A percentile compares a stretch with the other conserved stretches of the same genome.
Evolutionary conservation across 37 sponge, comb jelly and placozoan species (phyloP).

Genomic region (Agelas oroides): DNA sequence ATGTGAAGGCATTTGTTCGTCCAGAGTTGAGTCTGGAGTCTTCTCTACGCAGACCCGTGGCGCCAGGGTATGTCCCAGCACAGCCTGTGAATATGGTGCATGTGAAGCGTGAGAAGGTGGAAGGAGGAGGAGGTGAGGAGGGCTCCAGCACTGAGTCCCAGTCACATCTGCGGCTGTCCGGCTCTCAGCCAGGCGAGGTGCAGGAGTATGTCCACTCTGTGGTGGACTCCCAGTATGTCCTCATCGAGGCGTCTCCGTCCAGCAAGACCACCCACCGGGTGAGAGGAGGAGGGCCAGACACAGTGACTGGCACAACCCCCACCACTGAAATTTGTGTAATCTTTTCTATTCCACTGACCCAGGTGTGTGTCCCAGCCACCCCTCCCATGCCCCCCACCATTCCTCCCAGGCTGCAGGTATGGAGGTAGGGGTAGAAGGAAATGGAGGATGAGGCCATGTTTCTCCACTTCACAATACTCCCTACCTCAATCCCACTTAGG

Average conservation of each 20-base stretch:
- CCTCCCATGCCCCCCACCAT: no score
- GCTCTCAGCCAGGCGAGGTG: background rate
- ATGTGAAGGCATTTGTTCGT: constrained; percentile 43
- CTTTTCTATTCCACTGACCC: background rate
- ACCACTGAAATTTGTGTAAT: background rate
- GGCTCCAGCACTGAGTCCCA: constrained; percentile 53
- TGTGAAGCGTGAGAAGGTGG: background rate
- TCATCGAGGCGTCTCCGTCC: constrained; percentile 43
- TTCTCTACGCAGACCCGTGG: constrained; percentile 4
- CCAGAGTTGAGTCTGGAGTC: constrained; percentile 39
- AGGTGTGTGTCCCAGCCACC: no score
- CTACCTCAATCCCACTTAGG: background rate
- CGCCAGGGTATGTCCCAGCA: background rate
- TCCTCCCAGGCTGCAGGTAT: no score
- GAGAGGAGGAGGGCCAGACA: no score
- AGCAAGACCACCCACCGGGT: no score
- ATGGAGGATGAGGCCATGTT: no score
- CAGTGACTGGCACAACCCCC: no score
- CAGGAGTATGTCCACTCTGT: constrained; percentile 15
- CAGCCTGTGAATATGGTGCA: background rate
- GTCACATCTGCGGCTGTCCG: background rate
- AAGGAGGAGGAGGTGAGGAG: constrained; percentile 2
- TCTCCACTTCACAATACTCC: no score
- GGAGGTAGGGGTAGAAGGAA: no score
- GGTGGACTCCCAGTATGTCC: constrained; percentile 43